Conservation (phyloP, 2,113 vertebrate species). For the Epinephelus fuscoguttatus region DNA sequence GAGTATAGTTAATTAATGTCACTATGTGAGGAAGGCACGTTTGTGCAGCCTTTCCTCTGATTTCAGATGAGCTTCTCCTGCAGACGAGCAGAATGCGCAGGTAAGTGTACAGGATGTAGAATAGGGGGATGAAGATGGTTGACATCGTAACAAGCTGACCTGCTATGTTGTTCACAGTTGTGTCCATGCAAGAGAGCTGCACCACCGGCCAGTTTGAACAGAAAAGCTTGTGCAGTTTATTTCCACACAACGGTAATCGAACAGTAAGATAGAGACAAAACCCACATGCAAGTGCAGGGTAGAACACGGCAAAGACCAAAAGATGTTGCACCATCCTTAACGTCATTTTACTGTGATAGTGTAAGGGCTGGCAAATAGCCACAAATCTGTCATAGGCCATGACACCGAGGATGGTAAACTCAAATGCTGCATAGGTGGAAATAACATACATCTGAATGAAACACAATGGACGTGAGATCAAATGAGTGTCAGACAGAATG, state of each 20-base stretch:
- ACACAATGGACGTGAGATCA: slow-evolving; percentile 22
- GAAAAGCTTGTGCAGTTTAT: slow-evolving; percentile 18
- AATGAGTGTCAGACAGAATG: slow-evolving; percentile 45
- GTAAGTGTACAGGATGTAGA: slow-evolving; percentile 40
- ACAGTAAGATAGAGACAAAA: background rate
- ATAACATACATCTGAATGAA: slow-evolving; percentile 41
- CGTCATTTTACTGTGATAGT: slow-evolving; percentile 39
- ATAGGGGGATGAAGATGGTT: background rate
- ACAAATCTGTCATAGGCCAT: slow-evolving; percentile 57
- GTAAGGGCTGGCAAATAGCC: slow-evolving; percentile 49
- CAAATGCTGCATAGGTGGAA: slow-evolving; percentile 12
- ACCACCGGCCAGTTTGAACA: slow-evolving; percentile 43
- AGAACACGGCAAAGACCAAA: background rate
- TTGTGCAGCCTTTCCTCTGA: slow-evolving; percentile 41
- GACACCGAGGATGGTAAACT: slow-evolving; percentile 2
- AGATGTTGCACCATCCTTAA: background rate
- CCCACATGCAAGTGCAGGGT: background rate
- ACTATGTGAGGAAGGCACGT: slow-evolving; percentile 52
- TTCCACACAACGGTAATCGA: slow-evolving; percentile 18
- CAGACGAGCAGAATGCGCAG: slow-evolving; percentile 14
- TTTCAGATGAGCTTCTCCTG: slow-evolving; percentile 19
- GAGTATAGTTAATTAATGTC: slow-evolving; percentile 22
- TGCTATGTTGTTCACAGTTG: background rate
- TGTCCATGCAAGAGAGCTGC: slow-evolving; percentile 40
- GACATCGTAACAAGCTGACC: accelerated